These are phyloP conservation scores for Marisa cornuarietis DNA, from an alignment of 1,140 invertebrate species.

Conservation along the genomic window DNA sequence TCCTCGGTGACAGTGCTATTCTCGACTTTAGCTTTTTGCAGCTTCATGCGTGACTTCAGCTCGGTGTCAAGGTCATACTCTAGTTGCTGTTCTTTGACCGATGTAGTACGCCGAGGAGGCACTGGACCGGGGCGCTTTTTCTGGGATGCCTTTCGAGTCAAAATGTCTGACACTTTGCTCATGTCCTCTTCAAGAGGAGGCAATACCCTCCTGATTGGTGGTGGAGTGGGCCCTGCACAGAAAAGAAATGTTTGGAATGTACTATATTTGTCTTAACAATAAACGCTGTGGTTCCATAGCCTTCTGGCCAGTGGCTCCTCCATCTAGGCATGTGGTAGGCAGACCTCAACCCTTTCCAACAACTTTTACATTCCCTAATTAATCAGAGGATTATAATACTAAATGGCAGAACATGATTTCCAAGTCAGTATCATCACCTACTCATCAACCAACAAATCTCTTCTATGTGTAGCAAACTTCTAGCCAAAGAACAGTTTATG, in stretches of 20 bases:
- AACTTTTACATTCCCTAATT: too few relatives aligned
- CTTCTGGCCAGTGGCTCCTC: too few relatives aligned
- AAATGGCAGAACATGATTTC: too few relatives aligned
- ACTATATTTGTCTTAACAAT: too few relatives aligned
- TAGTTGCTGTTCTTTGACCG: slow-evolving; percentile 31
- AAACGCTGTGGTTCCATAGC: too few relatives aligned
- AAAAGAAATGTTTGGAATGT: neutral
- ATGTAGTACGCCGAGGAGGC: slow-evolving; percentile 53
- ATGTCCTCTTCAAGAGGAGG: slow-evolving; percentile 57
- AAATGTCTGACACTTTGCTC: slow-evolving; percentile 42
- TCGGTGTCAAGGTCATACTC: slow-evolving; percentile 44
- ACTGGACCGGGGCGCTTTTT: slow-evolving; percentile 52
- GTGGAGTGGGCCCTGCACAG: slow-evolving; percentile 56
- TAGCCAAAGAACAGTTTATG: too few relatives aligned
- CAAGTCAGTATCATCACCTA: too few relatives aligned
- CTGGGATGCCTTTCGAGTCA: slow-evolving; percentile 45
- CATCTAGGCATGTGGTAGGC: too few relatives aligned
- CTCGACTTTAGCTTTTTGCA: slow-evolving; percentile 61
- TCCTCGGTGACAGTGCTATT: slow-evolving; percentile 44
- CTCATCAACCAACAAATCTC: too few relatives aligned
- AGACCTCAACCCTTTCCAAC: too few relatives aligned
- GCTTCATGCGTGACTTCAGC: slow-evolving; percentile 58
- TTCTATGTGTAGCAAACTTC: too few relatives aligned
- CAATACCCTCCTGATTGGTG: slow-evolving; percentile 50
- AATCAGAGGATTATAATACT: too few relatives aligned